Percentiles rank a stretch among this genome's conserved stretches.
Conservation (phyloP, 2,113 vertebrate genomes). For the Felis catus region DNA sequence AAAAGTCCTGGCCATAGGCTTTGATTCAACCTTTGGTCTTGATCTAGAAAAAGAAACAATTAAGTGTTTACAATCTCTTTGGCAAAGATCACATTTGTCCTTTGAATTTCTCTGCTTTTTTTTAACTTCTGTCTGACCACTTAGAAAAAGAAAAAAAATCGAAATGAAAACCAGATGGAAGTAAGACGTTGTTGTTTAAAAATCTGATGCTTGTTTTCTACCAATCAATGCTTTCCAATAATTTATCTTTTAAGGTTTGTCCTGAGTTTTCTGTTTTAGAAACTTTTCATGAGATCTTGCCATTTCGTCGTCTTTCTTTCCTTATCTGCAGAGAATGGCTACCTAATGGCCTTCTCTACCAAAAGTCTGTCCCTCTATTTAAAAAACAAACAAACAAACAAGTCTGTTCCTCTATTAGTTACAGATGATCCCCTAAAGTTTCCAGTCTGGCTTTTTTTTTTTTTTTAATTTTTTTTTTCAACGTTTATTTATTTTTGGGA, state of each 20-base stretch:
- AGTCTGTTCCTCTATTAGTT: not conserved
- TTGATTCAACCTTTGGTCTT: not conserved
- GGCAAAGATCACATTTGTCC: not conserved
- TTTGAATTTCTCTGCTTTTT: not conserved
- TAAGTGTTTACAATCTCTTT: not conserved
- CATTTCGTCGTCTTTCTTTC: not conserved
- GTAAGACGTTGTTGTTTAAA: not conserved
- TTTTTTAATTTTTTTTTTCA: no score
- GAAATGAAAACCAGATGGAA: not conserved
- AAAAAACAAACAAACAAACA: not conserved
- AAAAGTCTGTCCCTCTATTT: not conserved
- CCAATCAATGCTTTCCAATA: not conserved
- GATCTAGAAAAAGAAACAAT: not conserved
- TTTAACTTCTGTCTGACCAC: not conserved
- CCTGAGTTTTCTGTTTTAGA: not conserved
- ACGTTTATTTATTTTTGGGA: no score
- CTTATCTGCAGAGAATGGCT: not conserved
- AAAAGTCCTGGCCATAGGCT: not conserved
- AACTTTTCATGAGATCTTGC: not conserved
- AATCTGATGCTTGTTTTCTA: not conserved
- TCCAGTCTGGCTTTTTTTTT: not conserved
- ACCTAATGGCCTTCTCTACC: not conserved
- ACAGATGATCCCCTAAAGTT: not conserved
- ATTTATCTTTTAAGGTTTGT: not conserved
- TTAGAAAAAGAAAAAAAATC: not conserved